Conservation (phyloP, 2,113 vertebrate species). For the Geococcyx californianus region DNA sequence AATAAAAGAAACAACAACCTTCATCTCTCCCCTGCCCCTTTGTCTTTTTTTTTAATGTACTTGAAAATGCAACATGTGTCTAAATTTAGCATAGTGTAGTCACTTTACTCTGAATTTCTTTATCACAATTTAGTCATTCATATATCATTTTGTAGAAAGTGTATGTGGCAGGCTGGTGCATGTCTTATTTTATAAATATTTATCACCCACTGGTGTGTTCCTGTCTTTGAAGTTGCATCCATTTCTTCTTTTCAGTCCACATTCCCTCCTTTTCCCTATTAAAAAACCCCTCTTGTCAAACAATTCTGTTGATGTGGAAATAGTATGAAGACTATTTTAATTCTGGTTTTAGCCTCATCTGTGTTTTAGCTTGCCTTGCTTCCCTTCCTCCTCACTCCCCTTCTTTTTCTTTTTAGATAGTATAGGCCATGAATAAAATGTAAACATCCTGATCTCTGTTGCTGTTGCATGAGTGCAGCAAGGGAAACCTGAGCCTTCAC, state of each 20-base stretch:
- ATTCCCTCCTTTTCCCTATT: slow-evolving; percentile 2
- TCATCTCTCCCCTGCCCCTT: neutral
- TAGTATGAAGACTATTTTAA: neutral
- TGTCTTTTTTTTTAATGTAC: neutral
- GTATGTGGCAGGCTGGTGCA: slow-evolving; percentile 63
- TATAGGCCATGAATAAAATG: slow-evolving; percentile 29
- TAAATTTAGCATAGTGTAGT: slow-evolving; percentile 56
- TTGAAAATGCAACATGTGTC: slow-evolving; percentile 26
- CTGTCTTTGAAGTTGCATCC: slow-evolving; percentile 69
- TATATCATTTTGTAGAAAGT: slow-evolving; percentile 60
- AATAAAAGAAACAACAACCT: neutral
- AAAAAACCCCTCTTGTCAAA: neutral
- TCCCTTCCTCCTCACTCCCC: neutral
- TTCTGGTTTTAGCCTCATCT: slow-evolving; percentile 40
- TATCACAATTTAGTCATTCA: slow-evolving; percentile 64
- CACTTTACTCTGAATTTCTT: slow-evolving; percentile 70
- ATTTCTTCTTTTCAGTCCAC: slow-evolving; percentile 16
- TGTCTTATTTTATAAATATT: slow-evolving; percentile 78
- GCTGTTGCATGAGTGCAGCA: neutral
- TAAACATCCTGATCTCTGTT: neutral
- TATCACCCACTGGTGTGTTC: slow-evolving; percentile 63
- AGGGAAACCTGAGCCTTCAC: neutral
- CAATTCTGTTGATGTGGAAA: slow-evolving; percentile 43
- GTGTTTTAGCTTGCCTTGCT: slow-evolving; percentile 52
- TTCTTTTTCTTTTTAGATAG: neutral